Evolutionary conservation across 2,888 invertebrate species (phyloP).

Genomic region (Baccha elongata): DNA sequence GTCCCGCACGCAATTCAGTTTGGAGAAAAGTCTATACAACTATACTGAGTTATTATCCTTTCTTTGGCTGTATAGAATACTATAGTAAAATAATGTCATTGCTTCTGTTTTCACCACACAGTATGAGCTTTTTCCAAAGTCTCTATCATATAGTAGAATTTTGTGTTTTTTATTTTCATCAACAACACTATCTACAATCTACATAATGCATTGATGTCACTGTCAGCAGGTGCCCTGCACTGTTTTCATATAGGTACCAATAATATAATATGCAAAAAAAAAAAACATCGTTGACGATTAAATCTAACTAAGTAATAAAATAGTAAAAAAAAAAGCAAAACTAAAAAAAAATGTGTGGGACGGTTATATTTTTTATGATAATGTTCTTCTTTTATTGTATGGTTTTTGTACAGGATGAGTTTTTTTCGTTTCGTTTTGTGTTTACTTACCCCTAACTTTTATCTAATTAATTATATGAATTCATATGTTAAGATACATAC

Average conservation of each 20-base stretch:
- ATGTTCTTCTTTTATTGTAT: not conserved
- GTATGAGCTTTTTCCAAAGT: conserved; percentile 49
- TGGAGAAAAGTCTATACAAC: conserved; percentile 12
- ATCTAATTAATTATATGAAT: conserved; percentile 60
- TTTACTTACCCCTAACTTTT: conserved; percentile 36
- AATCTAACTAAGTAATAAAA: conserved; percentile 25
- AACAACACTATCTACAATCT: conserved; percentile 10
- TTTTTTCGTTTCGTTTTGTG: not conserved
- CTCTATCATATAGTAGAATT: not conserved
- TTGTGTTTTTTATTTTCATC: conserved; percentile 7
- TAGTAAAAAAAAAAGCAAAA: not conserved
- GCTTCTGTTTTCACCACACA: conserved; percentile 37
- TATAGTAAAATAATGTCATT: conserved; percentile 20
- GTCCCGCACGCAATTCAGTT: conserved; percentile 52
- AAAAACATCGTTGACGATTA: conserved; percentile 19
- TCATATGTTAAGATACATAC: conserved; percentile 35
- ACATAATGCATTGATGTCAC: conserved; percentile 50
- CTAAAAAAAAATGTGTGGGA: not conserved
- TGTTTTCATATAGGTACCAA: not conserved
- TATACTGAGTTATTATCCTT: conserved; percentile 57
- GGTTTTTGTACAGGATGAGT: not conserved
- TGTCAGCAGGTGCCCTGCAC: conserved; percentile 39
- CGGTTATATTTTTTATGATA: conserved; percentile 5
- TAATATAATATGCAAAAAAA: not conserved
- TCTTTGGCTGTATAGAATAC: not conserved